Base-by-base conservation (phyloP, 2,797 vertebrate genomes). In the Zalophus californianus region DNA sequence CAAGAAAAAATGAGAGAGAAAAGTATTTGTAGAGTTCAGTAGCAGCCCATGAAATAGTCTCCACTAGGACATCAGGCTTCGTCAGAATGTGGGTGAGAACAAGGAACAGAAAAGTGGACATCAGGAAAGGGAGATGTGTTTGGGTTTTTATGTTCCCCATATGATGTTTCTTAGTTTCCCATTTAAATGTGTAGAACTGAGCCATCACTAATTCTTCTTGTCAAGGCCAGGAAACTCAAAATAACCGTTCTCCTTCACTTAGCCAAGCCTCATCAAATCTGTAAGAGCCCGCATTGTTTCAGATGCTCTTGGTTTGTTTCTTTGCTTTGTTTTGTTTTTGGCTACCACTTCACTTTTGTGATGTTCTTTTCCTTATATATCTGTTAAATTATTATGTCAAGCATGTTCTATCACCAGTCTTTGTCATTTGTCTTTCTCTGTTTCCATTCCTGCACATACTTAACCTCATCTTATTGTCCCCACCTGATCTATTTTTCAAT, bases 401-500 rank as follows among this genome's bases (percentile, higher is more conserved):
- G 20, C 44, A 62, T 83, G 20, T 54, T 82, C 48, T 54, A 0
- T 48, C 58, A 38, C 60, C 3, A 73, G 4, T 90, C 82, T 78
- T 91, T 83, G n/a, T 58, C 38, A 64, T 58, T 75, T 91, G 44
- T 54, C 62, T 77, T 41, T 54, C 25, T 97, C 58, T 77, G 25
- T 92, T 90, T 83, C 44, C 44, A 25, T 82, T 80, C 23, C 38
- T 89, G 12, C 29, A 16, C 66, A 41, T 48, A 23, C 16, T 82
- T 80, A 79, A 79, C 56, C 44, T 85, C 54, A 44, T 89, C 94
- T 91, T 88, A 75, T 91, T 82, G 41, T 66, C n/a, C 25, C 48
- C 13, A 25, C 32, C 6, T 58, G 54, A n/a, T 16, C 7, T 62
- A 2, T 27, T 86, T 85, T 88, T 91, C 41, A 93, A 11, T 18